Conservation (phyloP, 2,888 invertebrate species). For the Spicauda simplicius region DNA sequence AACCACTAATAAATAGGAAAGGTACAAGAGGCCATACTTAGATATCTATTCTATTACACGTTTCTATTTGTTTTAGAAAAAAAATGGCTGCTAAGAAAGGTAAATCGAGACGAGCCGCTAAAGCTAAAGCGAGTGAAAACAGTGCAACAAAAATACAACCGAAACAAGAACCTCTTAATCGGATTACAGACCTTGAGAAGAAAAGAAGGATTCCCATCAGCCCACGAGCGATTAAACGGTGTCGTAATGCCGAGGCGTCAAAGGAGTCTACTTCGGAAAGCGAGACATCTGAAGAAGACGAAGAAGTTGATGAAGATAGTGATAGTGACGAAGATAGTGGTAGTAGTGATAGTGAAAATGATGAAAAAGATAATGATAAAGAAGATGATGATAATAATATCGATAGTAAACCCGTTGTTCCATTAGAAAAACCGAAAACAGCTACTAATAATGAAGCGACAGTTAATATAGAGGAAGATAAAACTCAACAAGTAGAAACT, state of each 20-base stretch:
- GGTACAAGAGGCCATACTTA: too few species aligned
- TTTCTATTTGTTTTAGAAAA: too few species aligned
- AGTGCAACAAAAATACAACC: slow-evolving; percentile 35
- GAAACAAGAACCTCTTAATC: slow-evolving; percentile 37
- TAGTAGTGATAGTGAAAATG: neutral
- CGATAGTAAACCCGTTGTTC: neutral
- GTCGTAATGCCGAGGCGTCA: neutral
- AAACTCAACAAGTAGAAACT: slow-evolving; percentile 1
- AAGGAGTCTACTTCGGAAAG: neutral
- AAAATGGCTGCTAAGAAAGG: too few species aligned
- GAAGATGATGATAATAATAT: neutral
- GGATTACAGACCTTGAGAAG: neutral
- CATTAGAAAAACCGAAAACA: neutral
- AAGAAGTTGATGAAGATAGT: neutral
- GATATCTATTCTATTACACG: too few species aligned
- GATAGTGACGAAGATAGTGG: neutral
- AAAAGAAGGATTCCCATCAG: slow-evolving; percentile 21
- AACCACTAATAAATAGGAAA: too few species aligned
- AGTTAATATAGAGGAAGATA: neutral
- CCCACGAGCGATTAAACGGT: slow-evolving; percentile 7
- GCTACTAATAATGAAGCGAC: neutral
- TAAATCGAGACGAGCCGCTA: neutral
- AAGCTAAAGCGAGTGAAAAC: neutral
- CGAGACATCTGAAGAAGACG: slow-evolving; percentile 1
- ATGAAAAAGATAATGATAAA: neutral